Conservation (phyloP, 1,140 invertebrate genomes). For the Kradibia gibbosae region DNA sequence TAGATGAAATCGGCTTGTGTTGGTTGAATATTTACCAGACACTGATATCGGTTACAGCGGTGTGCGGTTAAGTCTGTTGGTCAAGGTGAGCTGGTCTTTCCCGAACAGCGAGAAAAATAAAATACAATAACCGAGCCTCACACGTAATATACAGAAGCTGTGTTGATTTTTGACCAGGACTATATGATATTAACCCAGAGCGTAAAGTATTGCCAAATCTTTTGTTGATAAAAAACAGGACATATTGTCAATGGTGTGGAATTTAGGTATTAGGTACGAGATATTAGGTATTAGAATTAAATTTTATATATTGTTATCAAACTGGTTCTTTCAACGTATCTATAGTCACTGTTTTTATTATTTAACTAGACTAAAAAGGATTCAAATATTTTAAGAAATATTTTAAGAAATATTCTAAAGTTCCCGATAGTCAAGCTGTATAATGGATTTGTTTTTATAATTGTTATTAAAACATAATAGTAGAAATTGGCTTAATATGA, state of each 20-base stretch:
- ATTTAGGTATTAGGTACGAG: too few relatives aligned
- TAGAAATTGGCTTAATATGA: too few relatives aligned
- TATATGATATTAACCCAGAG: slow-evolving; percentile 5
- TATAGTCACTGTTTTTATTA: too few relatives aligned
- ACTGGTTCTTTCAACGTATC: too few relatives aligned
- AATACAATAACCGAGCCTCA: background rate
- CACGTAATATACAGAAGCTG: background rate
- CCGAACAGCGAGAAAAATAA: background rate
- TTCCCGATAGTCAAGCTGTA: too few relatives aligned
- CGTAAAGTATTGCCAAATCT: background rate
- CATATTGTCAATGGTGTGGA: background rate
- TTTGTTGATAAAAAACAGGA: slow-evolving; percentile 7
- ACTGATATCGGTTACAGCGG: slow-evolving; percentile 13
- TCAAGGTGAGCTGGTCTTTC: slow-evolving; percentile 35
- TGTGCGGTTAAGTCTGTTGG: background rate
- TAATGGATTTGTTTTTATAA: too few relatives aligned
- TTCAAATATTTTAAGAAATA: too few relatives aligned
- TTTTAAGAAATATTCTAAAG: too few relatives aligned
- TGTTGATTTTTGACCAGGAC: background rate
- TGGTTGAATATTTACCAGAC: background rate
- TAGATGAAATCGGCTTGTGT: slow-evolving; percentile 5
- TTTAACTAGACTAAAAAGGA: too few relatives aligned
- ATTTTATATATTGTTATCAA: too few relatives aligned
- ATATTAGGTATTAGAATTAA: too few relatives aligned
- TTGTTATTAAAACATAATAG: too few relatives aligned